These are phyloP conservation scores for Chironomus striatipennis DNA, from an alignment of 1,140 invertebrate genomes.

Conservation along the genomic window DNA sequence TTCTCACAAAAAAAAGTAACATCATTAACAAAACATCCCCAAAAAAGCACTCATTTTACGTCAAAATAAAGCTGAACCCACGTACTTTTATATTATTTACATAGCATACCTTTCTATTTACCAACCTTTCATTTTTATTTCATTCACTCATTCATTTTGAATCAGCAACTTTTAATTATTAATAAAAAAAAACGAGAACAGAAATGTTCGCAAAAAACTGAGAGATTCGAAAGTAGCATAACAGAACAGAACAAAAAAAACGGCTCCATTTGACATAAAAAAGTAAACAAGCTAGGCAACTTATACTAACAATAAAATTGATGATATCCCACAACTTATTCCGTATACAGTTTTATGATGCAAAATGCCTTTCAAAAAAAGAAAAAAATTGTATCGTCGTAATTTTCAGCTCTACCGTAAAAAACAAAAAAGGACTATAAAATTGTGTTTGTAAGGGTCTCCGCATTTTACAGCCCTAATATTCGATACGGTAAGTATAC, in stretches of 20 bases:
- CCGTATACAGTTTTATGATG: not conserved
- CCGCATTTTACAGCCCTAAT: not conserved
- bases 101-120: too few species aligned
- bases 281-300: not conserved
- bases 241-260: too few species aligned
- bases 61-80: too few species aligned
- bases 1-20: too few species aligned
- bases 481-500: too few species aligned
- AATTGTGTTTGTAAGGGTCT: slow-evolving; percentile 10
- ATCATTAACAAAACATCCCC: too few species aligned
- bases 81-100: too few species aligned
- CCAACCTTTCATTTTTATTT: too few species aligned
- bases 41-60: too few species aligned
- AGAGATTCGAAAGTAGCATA: too few species aligned
- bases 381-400: not conserved
- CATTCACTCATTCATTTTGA: not conserved
- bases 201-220: not conserved
- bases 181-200: not conserved
- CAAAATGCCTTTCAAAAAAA: not conserved
- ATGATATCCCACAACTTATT: not conserved
- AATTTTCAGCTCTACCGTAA: slow-evolving; percentile 1
- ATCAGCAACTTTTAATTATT: slow-evolving; percentile 9
- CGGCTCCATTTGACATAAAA: not conserved
- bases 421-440: not conserved
- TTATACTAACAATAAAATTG: not conserved